Evolutionary conservation across 2,113 vertebrate species (phyloP), one percentile per base, ranked within the genome.

Genomic region (Limanda limanda): DNA sequence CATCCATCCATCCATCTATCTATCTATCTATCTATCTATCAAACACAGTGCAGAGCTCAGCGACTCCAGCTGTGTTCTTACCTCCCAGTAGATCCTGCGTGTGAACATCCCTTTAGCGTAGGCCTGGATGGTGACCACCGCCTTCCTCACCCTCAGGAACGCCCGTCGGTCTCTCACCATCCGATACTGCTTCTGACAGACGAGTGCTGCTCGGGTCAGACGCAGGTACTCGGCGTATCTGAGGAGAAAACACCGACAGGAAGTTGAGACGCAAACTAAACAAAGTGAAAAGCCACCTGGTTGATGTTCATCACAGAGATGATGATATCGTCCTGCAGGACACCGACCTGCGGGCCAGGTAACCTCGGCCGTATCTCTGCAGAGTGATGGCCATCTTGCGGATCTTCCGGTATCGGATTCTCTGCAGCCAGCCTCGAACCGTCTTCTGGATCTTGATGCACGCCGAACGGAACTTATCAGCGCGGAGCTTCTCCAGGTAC

Each of bases 361-460:
- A 83, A 3, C 98, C 96, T 0, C 98, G 94, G 0, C 91, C 84
- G 1, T 94, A 92, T 93, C 95, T 86, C 92, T 99, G 98, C 76
- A 99, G 73, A 2, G 72, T 47, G 2, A 97, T 0, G 2, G 94
- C 89, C 0, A 95, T 92, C 56, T 65, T 79, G 55, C 86, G 92
- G 88, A 96, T 90, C 89, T 95, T 94, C 24, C 67, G 79, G 90
- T 97, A 99, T 3, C 93, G 95, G 54, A 92, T 24, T 48, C 90
- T 94, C 92, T 98, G 96, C 69, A 99, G 92, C 97, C 97, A 99
- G n/a, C 97, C 97, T 0, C 97, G 84, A 13, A 99, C 96, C 0
- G 95, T 96, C 85, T 97, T 99, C 95, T 99, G 98, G 87, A 99
- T 98, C 91, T 92, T 95, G 88, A 99, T 96, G 68, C 96, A 98